phyloP scores from a whole-genome alignment of 2,888 invertebrate species.

The Cheilosia scutellata region DNA sequence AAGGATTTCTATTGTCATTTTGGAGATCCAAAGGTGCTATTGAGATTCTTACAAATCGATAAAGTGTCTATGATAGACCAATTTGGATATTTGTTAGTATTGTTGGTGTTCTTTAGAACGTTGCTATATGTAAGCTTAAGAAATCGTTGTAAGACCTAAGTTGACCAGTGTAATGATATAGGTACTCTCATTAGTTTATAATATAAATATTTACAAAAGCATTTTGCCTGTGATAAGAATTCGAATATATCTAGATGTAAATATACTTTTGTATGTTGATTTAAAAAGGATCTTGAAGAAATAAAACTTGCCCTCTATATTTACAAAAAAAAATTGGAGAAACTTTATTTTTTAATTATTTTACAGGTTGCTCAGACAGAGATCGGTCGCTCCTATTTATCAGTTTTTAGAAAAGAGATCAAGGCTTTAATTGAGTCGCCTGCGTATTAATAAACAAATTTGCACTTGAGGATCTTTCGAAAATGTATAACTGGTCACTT shows the following conservation, averaged over 20 bases:
- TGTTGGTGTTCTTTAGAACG: conserved; percentile 86
- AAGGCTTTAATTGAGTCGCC: too few species aligned
- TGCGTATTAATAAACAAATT: too few species aligned
- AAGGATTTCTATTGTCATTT: conserved; percentile 88
- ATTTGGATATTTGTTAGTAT: conserved; percentile 85
- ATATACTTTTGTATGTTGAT: conserved; percentile 15
- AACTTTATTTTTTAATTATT: background rate
- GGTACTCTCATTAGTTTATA: conserved; percentile 1
- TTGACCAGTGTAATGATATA: background rate
- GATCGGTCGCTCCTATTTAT: too few species aligned
- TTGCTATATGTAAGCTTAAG: conserved; percentile 86
- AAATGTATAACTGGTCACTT: too few species aligned
- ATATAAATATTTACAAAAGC: conserved; percentile 50
- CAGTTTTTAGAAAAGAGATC: too few species aligned
- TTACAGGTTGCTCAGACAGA: background rate
- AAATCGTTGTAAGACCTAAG: conserved; percentile 84
- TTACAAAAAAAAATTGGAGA: background rate
- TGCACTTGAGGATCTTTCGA: too few species aligned
- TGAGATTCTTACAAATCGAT: conserved; percentile 87
- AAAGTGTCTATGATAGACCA: conserved; percentile 86
- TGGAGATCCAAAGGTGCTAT: conserved; percentile 87
- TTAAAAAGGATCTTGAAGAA: conserved; percentile 34
- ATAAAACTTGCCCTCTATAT: conserved; percentile 54
- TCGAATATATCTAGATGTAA: conserved; percentile 4
- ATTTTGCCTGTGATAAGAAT: conserved; percentile 73